Conservation (phyloP, 2,797 vertebrate species). For the Tangara arthus region DNA sequence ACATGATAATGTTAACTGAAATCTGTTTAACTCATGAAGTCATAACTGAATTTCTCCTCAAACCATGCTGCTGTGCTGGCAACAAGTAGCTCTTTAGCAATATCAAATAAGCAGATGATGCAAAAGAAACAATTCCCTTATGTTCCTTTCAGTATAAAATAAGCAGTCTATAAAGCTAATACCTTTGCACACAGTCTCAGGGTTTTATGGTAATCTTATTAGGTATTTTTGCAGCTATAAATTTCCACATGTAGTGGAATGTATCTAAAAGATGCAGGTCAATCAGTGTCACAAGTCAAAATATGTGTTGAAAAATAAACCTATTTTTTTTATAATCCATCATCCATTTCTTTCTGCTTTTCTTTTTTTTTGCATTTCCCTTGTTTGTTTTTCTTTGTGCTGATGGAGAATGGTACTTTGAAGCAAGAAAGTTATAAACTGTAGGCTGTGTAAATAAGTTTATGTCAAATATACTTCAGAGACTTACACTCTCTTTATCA, state of each 20-base stretch:
- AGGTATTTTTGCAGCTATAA: not conserved
- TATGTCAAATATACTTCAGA: not conserved
- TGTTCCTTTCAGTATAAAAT: not conserved
- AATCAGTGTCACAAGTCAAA: not conserved
- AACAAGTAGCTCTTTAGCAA: not conserved
- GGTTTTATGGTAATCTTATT: not conserved
- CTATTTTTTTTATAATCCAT: not conserved
- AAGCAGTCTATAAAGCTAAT: not conserved
- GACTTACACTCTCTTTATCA: not conserved
- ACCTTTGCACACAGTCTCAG: not conserved
- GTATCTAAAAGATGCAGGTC: not conserved
- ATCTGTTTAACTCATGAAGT: not conserved
- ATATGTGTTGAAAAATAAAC: not conserved
- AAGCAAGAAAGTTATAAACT: not conserved
- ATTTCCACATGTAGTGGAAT: not conserved
- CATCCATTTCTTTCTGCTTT: not conserved
- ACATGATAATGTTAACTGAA: not conserved
- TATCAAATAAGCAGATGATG: not conserved
- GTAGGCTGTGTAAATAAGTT: not conserved
- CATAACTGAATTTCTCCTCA: not conserved
- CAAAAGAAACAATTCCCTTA: not conserved
- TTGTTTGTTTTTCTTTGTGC: not conserved
- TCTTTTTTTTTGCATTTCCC: not conserved
- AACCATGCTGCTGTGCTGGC: not conserved
- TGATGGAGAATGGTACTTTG: not conserved